phyloP scores from a whole-genome alignment of 2,888 invertebrate genomes.

The Trissolcus brochymenae region DNA sequence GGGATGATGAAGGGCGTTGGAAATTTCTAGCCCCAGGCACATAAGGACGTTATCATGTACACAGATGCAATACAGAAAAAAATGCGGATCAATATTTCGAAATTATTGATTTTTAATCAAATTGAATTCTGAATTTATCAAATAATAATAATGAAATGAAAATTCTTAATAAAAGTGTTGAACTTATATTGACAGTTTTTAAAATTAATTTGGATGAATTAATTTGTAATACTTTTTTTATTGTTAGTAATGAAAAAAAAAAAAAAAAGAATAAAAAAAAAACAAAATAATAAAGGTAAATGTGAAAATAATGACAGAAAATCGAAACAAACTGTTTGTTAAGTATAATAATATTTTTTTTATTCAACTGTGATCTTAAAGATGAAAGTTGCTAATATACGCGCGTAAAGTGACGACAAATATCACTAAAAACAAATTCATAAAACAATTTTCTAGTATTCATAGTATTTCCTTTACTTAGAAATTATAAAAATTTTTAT shows the following conservation, averaged over 20 bases:
- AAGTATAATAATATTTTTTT: conserved; percentile 51
- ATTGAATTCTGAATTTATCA: background rate
- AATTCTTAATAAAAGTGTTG: conserved; percentile 1
- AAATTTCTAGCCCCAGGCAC: conserved; percentile 8
- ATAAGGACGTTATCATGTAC: conserved; percentile 10
- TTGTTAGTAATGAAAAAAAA: background rate
- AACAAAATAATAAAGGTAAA: conserved; percentile 19
- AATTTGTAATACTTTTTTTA: background rate
- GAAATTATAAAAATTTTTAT: no score
- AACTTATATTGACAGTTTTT: background rate
- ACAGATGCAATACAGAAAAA: background rate
- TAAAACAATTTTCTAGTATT: no score
- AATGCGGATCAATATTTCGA: no score
- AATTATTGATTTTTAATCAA: background rate
- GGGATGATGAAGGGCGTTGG: conserved; percentile 1
- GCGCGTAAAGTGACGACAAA: conserved; percentile 32
- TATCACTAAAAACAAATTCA: conserved; percentile 18
- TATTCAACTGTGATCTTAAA: conserved; percentile 45
- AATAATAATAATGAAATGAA: background rate
- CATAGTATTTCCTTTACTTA: no score
- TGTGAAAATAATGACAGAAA: conserved; percentile 5
- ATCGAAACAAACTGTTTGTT: conserved; percentile 16
- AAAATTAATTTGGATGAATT: background rate
- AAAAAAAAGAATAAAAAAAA: no score
- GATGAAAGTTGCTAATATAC: conserved; percentile 24